Conservation (phyloP, 2,113 vertebrate genomes). For the Poecilia latipinna region DNA sequence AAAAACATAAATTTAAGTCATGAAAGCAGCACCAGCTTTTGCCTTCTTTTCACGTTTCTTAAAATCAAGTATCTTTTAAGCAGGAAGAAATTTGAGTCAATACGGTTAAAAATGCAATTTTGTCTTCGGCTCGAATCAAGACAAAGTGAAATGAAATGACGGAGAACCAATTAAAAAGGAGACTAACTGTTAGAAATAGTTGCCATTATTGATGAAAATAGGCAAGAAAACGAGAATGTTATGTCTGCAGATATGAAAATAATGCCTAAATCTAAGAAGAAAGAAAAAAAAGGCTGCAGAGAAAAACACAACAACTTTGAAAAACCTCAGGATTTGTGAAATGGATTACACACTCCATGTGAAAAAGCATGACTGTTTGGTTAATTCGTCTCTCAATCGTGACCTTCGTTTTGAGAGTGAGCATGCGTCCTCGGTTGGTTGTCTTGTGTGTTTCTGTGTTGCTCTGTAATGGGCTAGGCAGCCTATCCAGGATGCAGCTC, state of each 20-base stretch:
- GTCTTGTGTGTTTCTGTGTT: too few species aligned
- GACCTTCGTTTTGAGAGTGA: too few species aligned
- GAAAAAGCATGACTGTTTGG: neutral
- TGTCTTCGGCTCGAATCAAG: too few species aligned
- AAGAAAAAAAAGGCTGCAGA: conserved; percentile 22
- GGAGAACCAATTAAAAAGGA: conserved; percentile 1
- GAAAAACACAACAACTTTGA: too few species aligned
- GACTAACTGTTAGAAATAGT: neutral
- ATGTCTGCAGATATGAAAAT: neutral
- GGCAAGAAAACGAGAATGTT: neutral
- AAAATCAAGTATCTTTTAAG: too few species aligned
- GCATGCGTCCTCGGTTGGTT: too few species aligned
- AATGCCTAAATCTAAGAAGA: conserved; percentile 11
- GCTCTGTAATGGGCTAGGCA: too few species aligned
- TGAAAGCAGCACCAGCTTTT: too few species aligned
- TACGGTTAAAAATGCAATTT: neutral
- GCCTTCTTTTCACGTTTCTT: neutral
- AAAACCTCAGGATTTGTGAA: too few species aligned
- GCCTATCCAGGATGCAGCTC: too few species aligned
- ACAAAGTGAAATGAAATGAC: too few species aligned
- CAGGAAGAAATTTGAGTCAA: neutral
- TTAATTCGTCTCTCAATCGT: neutral
- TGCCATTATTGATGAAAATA: conserved; percentile 13
- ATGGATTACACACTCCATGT: too few species aligned
- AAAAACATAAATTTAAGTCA: neutral